These are phyloP conservation scores for Iselma pallidipennis DNA, from an alignment of 2,888 invertebrate genomes.

Conservation along the genomic window DNA sequence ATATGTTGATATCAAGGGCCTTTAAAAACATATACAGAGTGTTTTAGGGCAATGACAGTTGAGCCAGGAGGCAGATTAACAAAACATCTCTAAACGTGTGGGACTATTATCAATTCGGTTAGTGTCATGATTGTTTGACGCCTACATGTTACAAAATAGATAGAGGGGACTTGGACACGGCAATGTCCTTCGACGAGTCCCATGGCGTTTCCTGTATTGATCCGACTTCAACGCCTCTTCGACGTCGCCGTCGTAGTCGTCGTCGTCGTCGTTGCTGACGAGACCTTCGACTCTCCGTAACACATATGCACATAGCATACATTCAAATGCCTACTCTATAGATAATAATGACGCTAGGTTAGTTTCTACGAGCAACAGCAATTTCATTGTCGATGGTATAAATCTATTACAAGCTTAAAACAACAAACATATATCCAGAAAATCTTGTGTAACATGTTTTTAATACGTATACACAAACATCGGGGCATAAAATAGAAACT, in stretches of 20 bases:
- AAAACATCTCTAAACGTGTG: not conserved
- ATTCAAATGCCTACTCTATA: too few species aligned
- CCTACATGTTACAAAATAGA: not conserved
- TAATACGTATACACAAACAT: not conserved
- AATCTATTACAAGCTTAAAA: too few species aligned
- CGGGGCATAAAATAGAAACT: not conserved
- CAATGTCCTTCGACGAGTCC: slow-evolving; percentile 2
- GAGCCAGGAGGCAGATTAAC: not conserved
- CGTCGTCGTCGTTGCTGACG: not conserved
- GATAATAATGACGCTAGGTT: too few species aligned
- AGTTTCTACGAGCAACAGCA: too few species aligned
- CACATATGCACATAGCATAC: too few species aligned
- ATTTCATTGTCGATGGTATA: too few species aligned
- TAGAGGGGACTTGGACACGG: not conserved
- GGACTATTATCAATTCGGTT: not conserved
- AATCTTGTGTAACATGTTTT: not conserved
- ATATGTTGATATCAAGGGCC: not conserved
- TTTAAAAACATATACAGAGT: not conserved
- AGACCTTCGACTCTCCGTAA: not conserved
- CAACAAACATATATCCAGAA: too few species aligned
- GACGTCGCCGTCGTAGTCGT: not conserved
- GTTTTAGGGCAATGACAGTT: not conserved
- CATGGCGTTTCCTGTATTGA: slow-evolving; percentile 9
- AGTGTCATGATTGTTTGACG: not conserved
- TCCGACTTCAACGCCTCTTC: slow-evolving; percentile 4